Percentiles rank a stretch among this genome's conserved stretches.
Evolutionary conservation across 2,888 invertebrate genomes (phyloP).

Genomic region (Pristionchus mayeri): DNA sequence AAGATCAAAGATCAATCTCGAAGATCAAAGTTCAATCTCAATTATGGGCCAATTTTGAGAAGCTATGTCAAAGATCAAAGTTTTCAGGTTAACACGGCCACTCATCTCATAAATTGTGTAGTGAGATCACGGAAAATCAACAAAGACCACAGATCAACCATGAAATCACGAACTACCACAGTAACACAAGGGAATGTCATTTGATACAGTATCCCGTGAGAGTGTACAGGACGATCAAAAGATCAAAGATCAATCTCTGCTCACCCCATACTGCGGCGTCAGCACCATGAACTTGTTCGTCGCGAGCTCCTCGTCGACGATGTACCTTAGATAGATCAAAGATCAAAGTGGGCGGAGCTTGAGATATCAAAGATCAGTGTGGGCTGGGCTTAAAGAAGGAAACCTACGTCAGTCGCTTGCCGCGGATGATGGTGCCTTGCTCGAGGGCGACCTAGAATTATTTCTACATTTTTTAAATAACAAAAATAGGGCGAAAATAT

Average conservation of each 20-base stretch:
- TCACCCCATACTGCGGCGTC: conserved; percentile 35
- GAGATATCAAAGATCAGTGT: neutral
- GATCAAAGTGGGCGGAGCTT: neutral
- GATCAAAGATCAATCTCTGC: neutral
- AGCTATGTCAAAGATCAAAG: too few species aligned
- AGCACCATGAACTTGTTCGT: neutral
- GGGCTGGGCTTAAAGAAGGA: neutral
- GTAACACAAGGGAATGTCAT: too few species aligned
- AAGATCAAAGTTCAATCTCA: conserved; percentile 18
- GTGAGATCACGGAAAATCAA: too few species aligned
- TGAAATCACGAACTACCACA: too few species aligned
- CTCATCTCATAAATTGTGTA: too few species aligned
- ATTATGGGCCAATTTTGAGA: too few species aligned
- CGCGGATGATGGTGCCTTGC: conserved; percentile 36
- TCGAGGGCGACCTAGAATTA: conserved; percentile 3
- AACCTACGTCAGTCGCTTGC: conserved; percentile 20
- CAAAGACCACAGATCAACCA: too few species aligned
- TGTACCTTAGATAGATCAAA: neutral
- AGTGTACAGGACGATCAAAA: neutral
- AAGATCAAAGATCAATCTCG: neutral
- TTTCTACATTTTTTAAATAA: too few species aligned
- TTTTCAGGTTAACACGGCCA: too few species aligned
- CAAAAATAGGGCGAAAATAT: neutral
- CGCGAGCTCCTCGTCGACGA: conserved; percentile 15
- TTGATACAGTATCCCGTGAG: too few species aligned